These are phyloP conservation scores for Bothrops jararaca DNA, from an alignment of 2,113 vertebrate genomes.

Conservation along the genomic window DNA sequence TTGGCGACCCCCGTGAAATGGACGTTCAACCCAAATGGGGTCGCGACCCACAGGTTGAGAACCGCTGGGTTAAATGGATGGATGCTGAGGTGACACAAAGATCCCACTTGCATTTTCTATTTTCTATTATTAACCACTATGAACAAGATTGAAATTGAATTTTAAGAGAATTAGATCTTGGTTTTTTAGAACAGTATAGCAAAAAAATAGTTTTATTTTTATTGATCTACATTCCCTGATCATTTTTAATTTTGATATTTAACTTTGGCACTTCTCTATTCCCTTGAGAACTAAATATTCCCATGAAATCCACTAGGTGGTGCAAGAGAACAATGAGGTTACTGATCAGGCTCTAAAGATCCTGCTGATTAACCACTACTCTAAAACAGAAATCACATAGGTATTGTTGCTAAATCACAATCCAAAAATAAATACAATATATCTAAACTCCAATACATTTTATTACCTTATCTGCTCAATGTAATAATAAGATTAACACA, in stretches of 20 bases:
- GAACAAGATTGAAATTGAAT: neutral
- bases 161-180: neutral
- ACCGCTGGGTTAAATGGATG: too few relatives aligned
- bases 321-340: conserved; percentile 33
- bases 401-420: neutral
- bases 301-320: conserved; percentile 30
- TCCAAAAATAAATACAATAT: neutral
- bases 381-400: neutral
- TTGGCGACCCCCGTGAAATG: too few relatives aligned
- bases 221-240: neutral
- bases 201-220: neutral
- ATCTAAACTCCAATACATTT: neutral
- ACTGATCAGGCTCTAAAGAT: neutral
- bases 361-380: neutral
- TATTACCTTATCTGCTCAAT: neutral
- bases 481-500: neutral
- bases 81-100: neutral
- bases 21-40: too few relatives aligned
- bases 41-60: too few relatives aligned
- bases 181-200: neutral
- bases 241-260: neutral
- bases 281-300: conserved; percentile 16
- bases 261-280: neutral
- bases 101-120: neutral
- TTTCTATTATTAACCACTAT: neutral